Base-by-base conservation (phyloP, 2,888 invertebrate species). In the Toxonevra muliebris region DNA sequence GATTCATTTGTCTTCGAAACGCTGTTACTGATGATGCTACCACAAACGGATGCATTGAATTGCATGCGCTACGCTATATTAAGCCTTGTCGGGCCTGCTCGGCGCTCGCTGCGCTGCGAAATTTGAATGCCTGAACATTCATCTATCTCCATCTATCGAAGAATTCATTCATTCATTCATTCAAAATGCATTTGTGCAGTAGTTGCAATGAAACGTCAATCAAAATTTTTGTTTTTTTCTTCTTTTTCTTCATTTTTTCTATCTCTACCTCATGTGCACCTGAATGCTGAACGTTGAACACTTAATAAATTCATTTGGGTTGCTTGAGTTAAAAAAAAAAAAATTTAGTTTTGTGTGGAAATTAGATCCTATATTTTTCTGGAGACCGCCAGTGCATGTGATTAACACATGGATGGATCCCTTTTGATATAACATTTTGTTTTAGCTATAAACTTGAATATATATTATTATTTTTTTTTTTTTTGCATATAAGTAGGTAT, bases 341-440 rank as follows among this genome's bases (percentile, higher is more conserved):
- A 75, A 76, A 76, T 74, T 73, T 69, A 71, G 73, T 73, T 74
- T 73, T 71, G 73, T 74, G 74, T 76, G 76, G 78, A 80, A 81
- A 80, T 81, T 78, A 80, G 80, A 79, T 81, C 79, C 79, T 79
- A 77, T n/a, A 30, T 76, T 77, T 78, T 30, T 30, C 30, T 30
- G 30, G 30, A 7, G 7, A 7, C 7, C 30, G 41, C 62, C 15
- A 61, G 40, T 59, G 63, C 54, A 54, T 19, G 54, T 66, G 48
- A 20, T 58, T 65, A 42, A 20, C 43, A 19, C 19, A 30, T 30
- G 59, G 30, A 30, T 30, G 59, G 30, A 30, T 30, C 7, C 30
- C 30, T 30, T 30, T 30, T 30, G 3, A 4, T 30, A 30, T 7
- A 30, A 30, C 30, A 30, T 30, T 30, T 30, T 30, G 30, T 30